phyloP scores from a whole-genome alignment of 1,140 invertebrate genomes.

The Mizuhopecten yessoensis region DNA sequence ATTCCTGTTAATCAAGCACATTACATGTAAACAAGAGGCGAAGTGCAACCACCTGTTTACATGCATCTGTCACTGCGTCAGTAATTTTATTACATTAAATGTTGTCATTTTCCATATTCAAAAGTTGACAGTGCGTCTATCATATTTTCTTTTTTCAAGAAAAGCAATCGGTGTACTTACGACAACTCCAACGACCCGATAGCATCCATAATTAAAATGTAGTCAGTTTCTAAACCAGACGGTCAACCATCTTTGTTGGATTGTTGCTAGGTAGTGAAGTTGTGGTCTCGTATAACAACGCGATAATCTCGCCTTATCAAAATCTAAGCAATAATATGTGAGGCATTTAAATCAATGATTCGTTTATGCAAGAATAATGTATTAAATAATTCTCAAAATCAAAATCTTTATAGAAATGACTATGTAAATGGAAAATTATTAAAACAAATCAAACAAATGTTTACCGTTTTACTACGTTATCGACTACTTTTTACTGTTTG shows the following conservation, averaged over 20 bases:
- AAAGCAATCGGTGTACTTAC: conserved; percentile 62
- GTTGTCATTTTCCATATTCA: not conserved
- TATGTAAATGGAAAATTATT: not conserved
- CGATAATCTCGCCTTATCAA: not conserved
- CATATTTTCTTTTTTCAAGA: not conserved
- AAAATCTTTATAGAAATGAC: too few relatives aligned
- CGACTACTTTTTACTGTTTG: not conserved
- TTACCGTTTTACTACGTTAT: not conserved
- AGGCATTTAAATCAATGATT: too few relatives aligned
- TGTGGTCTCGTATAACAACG: not conserved
- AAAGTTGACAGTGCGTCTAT: not conserved
- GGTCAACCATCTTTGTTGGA: conserved; percentile 32
- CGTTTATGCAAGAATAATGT: too few relatives aligned
- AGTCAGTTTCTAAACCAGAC: not conserved
- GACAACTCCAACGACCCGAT: conserved; percentile 73
- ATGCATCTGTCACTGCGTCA: not conserved
- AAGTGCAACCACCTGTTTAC: conserved; percentile 47
- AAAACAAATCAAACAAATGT: not conserved
- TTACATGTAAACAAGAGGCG: conserved; percentile 36
- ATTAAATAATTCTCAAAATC: too few relatives aligned
- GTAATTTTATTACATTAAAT: conserved; percentile 50
- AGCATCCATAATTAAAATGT: conserved; percentile 68
- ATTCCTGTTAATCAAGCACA: too few relatives aligned
- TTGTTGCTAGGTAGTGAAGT: conserved; percentile 38
- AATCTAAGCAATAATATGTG: not conserved